These are phyloP conservation scores for Diorhabda sublineata DNA, from an alignment of 1,140 invertebrate genomes.

Conservation along the genomic window DNA sequence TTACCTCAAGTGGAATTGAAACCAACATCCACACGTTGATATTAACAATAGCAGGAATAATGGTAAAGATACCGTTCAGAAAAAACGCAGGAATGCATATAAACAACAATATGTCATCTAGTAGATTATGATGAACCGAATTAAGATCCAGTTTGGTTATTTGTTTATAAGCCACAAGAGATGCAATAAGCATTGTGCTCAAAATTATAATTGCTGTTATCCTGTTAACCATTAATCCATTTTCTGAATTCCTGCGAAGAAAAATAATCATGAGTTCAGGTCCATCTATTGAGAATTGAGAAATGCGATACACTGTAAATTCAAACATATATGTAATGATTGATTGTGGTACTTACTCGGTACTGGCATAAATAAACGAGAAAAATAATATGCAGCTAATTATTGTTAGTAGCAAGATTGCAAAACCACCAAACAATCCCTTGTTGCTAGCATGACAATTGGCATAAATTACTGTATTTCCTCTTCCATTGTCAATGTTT, in stretches of 20 bases:
- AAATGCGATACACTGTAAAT: too few relatives aligned
- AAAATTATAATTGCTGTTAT: constrained; percentile 25
- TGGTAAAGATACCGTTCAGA: constrained; percentile 61
- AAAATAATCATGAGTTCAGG: neutral
- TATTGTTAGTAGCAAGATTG: constrained; percentile 59
- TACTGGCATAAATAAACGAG: constrained; percentile 56
- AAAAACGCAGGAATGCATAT: constrained; percentile 71
- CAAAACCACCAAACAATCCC: constrained; percentile 63
- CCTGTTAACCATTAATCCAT: constrained; percentile 22
- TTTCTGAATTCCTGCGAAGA: constrained; percentile 6
- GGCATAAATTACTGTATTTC: constrained; percentile 61
- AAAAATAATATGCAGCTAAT: constrained; percentile 67
- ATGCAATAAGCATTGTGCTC: constrained; percentile 28
- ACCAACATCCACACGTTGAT: constrained; percentile 52
- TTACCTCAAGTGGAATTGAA: constrained; percentile 56
- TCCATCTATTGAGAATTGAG: too few relatives aligned
- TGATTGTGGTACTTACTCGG: constrained; percentile 31
- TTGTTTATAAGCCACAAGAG: constrained; percentile 29
- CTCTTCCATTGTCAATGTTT: constrained; percentile 51
- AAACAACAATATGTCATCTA: constrained; percentile 67
- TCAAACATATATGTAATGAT: too few relatives aligned
- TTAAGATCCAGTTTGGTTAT: constrained; percentile 59
- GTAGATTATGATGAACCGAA: constrained; percentile 58
- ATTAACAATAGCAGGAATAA: constrained; percentile 57
- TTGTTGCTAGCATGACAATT: constrained; percentile 71